phyloP scores from a whole-genome alignment of 2,797 vertebrate genomes.

The Sebastes vulpes region DNA sequence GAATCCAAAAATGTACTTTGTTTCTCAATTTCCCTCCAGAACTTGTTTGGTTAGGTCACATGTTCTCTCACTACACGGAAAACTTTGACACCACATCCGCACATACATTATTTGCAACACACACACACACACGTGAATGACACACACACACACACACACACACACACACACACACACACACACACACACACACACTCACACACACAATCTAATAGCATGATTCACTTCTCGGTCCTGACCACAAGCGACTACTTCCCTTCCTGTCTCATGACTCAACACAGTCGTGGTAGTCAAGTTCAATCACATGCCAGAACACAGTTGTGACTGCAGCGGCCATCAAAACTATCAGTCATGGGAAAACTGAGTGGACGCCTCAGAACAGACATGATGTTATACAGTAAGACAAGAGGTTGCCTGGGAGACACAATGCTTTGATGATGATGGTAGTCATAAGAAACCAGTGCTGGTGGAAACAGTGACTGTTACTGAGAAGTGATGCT shows the following conservation, averaged over 20 bases:
- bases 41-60: not conserved
- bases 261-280: conserved; percentile 71
- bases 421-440: not conserved
- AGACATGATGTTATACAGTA: conserved; percentile 3
- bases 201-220: conserved; percentile 17
- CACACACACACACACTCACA: not conserved
- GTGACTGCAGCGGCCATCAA: conserved; percentile 10
- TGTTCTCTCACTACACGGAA: not conserved
- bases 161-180: not conserved
- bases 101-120: not conserved
- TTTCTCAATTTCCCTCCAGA: not conserved
- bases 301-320: conserved; percentile 22
- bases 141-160: not conserved
- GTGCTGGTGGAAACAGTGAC: conserved; percentile 15
- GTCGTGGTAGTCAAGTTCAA: conserved; percentile 32
- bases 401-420: conserved; percentile 5
- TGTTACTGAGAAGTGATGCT: not conserved
- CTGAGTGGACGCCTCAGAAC: conserved; percentile 10
- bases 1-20: not conserved
- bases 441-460: not conserved
- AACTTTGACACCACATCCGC: conserved; percentile 1
- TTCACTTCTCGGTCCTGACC: conserved; percentile 69
- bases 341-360: conserved; percentile 39
- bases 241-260: conserved; percentile 72
- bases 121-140: not conserved